phyloP scores from a whole-genome alignment of 2,888 invertebrate species.

The Cremastinae sp. region DNA sequence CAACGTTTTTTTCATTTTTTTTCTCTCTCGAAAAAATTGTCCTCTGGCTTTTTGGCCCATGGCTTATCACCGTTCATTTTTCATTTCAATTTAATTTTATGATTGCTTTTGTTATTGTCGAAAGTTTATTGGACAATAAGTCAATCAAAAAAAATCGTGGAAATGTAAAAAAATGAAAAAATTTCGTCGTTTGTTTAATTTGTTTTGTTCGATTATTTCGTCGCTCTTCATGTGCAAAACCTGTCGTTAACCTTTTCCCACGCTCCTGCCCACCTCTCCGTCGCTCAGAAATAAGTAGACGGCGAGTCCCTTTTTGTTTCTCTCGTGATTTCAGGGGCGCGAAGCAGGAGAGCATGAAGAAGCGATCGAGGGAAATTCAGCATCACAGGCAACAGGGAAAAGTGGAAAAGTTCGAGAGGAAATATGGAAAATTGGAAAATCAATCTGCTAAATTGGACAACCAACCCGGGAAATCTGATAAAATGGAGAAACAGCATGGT shows the following conservation, averaged over 20 bases:
- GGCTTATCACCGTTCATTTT: constrained; percentile 18
- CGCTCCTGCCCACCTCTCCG: constrained; percentile 64
- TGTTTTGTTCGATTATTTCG: constrained; percentile 23
- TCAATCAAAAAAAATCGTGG: neutral
- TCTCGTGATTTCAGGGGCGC: constrained; percentile 73
- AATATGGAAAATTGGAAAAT: too few relatives aligned
- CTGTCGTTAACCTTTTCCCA: constrained; percentile 62
- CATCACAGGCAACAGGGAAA: constrained; percentile 21
- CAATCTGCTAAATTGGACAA: too few relatives aligned
- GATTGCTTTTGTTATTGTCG: constrained; percentile 4
- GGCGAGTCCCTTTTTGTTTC: constrained; percentile 62
- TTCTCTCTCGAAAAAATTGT: constrained; percentile 2
- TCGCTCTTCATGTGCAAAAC: constrained; percentile 55
- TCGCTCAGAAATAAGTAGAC: constrained; percentile 73
- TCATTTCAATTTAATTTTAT: constrained; percentile 20
- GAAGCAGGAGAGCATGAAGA: constrained; percentile 77
- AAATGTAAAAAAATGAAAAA: neutral
- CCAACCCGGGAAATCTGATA: too few relatives aligned
- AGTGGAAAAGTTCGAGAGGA: too few relatives aligned
- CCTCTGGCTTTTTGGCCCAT: constrained; percentile 4
- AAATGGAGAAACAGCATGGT: constrained; percentile 65
- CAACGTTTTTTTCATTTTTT: neutral
- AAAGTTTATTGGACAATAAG: neutral
- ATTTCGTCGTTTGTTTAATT: neutral
- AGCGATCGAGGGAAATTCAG: constrained; percentile 69